These are phyloP conservation scores for Spondyliosoma cantharus DNA, from an alignment of 2,797 vertebrate genomes.

Conservation along the genomic window DNA sequence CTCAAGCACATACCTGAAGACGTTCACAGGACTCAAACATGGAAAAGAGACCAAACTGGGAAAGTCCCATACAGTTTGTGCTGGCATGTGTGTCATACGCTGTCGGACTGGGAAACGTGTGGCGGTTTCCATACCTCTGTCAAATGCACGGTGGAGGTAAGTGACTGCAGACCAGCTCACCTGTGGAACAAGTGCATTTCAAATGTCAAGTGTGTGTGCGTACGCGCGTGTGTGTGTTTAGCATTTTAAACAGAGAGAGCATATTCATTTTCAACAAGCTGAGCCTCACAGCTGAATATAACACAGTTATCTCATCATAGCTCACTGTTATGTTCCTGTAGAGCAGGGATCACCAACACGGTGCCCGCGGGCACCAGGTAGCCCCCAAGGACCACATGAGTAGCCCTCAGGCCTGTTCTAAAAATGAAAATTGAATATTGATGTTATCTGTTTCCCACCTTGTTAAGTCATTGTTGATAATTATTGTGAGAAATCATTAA, in stretches of 20 bases:
- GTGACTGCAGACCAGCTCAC: conserved; percentile 37
- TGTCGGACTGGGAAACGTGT: conserved; percentile 96
- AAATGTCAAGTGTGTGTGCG: too few relatives aligned
- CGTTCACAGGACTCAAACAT: conserved; percentile 49
- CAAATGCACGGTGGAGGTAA: conserved; percentile 97
- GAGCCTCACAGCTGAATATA: neutral
- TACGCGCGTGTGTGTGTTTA: too few relatives aligned
- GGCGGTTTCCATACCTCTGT: conserved; percentile 96
- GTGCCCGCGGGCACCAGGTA: too few relatives aligned
- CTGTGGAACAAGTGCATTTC: too few relatives aligned
- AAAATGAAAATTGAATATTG: too few relatives aligned
- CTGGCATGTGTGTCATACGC: conserved; percentile 94
- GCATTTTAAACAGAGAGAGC: neutral
- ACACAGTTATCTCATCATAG: neutral
- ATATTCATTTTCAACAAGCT: neutral
- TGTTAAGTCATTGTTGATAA: too few relatives aligned
- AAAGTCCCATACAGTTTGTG: conserved; percentile 89
- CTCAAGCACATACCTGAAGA: neutral
- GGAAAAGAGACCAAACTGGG: conserved; percentile 89
- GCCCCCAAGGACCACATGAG: too few relatives aligned
- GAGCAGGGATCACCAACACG: too few relatives aligned
- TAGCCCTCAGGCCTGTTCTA: too few relatives aligned
- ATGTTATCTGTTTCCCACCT: too few relatives aligned
- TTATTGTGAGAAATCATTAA: too few relatives aligned
- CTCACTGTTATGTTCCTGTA: neutral